Base-by-base conservation (phyloP, 2,113 vertebrate species). In the Lota lota region DNA sequence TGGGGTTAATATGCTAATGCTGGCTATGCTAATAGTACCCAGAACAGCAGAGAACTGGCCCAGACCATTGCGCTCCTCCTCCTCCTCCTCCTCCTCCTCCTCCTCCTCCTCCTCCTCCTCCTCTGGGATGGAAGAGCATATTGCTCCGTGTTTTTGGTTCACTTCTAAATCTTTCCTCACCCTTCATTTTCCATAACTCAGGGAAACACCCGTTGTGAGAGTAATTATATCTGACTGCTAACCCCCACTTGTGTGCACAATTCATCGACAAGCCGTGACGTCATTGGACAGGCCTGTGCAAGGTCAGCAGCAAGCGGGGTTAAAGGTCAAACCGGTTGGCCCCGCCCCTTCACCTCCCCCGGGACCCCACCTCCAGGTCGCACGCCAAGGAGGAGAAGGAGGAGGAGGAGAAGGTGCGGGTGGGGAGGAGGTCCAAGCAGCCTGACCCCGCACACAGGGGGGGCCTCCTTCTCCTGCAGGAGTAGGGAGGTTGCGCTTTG, bases 331-430 rank as follows among this genome's bases (percentile, higher is more conserved):
- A 33, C 7, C 3, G 28, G 28, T 33, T 33, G 92, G 53, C 15
- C 16, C n/a, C 88, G 86, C 92, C 91, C 92, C 93, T 90, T 91
- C 96, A 96, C 75, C 86, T 83, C 72, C 72, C 91, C 71, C 82
- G 90, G 82, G 94, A 94, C 92, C 88, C 90, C 40, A 1, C 53
- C 17, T 56, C 16, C 53, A 16, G 82, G 90, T 76, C 92, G 91
- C 91, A 85, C 92, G 91, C 84, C 94, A 94, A 85, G 88, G 89
- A 56, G 90, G 92, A 87, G 91, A 87, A 69, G 95, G 95, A 89
- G 92, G 89, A 47, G 40, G 83, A 93, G 21, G 93, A 94, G 82
- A 91, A 85, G 87, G 91, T 89, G 40, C 89, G 83, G 83, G 88
- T 89, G 0, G 94, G 95, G 77, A 92, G 87, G 74, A 85, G 72